phyloP scores from a whole-genome alignment of 1,140 invertebrate genomes.

The Drosophila lacteicornis region DNA sequence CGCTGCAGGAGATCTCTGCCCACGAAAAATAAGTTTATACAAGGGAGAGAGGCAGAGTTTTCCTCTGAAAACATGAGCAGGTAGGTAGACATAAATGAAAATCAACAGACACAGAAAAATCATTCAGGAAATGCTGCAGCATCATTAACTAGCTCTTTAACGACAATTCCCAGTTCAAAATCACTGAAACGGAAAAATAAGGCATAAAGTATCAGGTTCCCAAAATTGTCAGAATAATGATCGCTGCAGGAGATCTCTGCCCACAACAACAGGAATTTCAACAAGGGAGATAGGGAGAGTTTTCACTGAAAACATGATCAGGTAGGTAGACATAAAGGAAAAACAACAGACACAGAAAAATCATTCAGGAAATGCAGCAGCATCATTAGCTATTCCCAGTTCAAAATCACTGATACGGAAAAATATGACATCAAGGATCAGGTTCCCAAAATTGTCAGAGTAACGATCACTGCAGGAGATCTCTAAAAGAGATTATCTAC shows the following conservation, averaged over 20 bases:
- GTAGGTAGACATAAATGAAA: too few species aligned
- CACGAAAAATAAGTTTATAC: too few species aligned
- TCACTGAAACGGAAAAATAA: conserved; percentile 2
- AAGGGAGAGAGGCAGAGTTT: too few species aligned
- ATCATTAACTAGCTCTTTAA: too few species aligned
- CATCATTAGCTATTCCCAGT: too few species aligned
- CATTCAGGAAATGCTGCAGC: too few species aligned
- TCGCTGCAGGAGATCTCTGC: not conserved
- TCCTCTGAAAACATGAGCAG: too few species aligned
- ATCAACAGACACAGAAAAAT: too few species aligned
- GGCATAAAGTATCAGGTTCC: conserved; percentile 3
- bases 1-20: not conserved
- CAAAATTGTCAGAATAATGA: conserved; percentile 7
- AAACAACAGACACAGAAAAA: not conserved
- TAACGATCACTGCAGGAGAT: not conserved
- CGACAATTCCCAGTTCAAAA: not conserved
- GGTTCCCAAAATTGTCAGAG: conserved; percentile 5
- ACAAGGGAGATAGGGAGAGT: not conserved
- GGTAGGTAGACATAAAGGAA: conserved; percentile 16
- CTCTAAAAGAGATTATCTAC: not conserved
- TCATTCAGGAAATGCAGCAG: too few species aligned
- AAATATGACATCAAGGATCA: not conserved
- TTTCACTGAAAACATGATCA: conserved; percentile 1
- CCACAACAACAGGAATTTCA: not conserved
- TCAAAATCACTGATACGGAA: conserved; percentile 9